Evolutionary conservation across 2,888 invertebrate genomes (phyloP), one percentile per base, ranked within the genome.

Genomic region (Tolmerus cingulatus): DNA sequence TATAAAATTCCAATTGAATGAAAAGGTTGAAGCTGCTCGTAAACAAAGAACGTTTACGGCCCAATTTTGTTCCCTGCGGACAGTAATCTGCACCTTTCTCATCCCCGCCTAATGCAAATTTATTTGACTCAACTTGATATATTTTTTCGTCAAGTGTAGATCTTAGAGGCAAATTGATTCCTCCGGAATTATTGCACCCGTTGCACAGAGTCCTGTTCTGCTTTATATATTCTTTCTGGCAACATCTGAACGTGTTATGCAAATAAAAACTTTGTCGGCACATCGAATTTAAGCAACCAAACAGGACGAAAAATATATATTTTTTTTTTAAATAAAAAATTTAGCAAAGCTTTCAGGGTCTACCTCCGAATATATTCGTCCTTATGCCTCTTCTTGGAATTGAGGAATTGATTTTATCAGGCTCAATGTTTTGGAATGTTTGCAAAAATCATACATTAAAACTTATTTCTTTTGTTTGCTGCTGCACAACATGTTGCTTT

Each of bases 1-100:
- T 81, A 81, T 81, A 81, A 55, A 81, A 81, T 51, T 81, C 34
- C 55, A 81, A 81, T 81, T 81, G 81, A 81, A 81, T 34, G 27
- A 51, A 81, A 81, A 81, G 55, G 51, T 81, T 81, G 30, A 23
- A 81, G 81, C 40, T 40, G 19, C 27, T 78, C 78, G 78, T 78
- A 78, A 78, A 78, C 46, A 78, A 78, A 78, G 40, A 78, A 40
- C 78, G 43, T 78, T 78, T 78, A 78, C 23, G 43, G 78, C n/a
- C 19, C 43, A 78, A 78, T 40, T 78, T 78, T 19, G 37, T 40
- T 40, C 43, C 19, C 14, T 78, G 19, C 43, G 37, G 78, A 40
- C 40, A 23, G 78, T 78, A 78, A 78, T 78, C 78, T 78, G 19
- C 23, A 40, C 43, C 78, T 78, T 40, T 78, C 43, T n/a, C 40